Evolutionary conservation across 1,140 invertebrate species (phyloP), one percentile per base, ranked within the genome.

Genomic region (Melanaphis sacchari): DNA sequence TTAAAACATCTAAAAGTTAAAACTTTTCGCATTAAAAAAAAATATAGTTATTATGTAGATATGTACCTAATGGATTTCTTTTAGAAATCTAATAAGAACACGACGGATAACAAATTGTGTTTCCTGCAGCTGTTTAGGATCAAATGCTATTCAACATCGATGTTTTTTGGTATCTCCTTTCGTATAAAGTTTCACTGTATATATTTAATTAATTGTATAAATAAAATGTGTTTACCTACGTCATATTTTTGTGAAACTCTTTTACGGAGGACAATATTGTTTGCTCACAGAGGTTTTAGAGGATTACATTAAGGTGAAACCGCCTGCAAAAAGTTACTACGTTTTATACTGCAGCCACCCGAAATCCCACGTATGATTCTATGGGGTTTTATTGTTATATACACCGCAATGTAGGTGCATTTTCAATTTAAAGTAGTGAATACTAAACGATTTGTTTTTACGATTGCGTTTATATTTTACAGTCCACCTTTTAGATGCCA

Each of bases 391-490:
- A 89, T 89, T 88, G 46, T 89, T 89, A 36, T 87, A 43, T 52
- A 31, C 36, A 38, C 87, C n/a, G 59, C 59, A 76, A n/a, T 18
- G 59, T 76, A 76, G 59, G 43, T 52, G 38, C 43, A 36, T 52
- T 89, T 89, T 89, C 87, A 89, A 89, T 89, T 89, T 54, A 89
- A 89, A 89, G 87, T 52, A 89, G 87, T 52, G 43, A 89, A 89
- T 89, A 89, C 46, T 89, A 52, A 89, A 89, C 87, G 87, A 89
- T 88, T n/a, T 89, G 43, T 89, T 89, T 54, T 89, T 54, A 89
- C 49, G 36, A 54, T 40, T 31, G 46, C 88, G 88, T 54, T 89
- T 89, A 54, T 52, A 54, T 52, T 89, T 88, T 88, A 46, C n/a
- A n/a, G 41, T 49, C 85, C 85, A 88, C 85, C 84, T 87, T 87